phyloP scores from a whole-genome alignment of 1,140 invertebrate species.

The Paraescarpia echinospica region DNA sequence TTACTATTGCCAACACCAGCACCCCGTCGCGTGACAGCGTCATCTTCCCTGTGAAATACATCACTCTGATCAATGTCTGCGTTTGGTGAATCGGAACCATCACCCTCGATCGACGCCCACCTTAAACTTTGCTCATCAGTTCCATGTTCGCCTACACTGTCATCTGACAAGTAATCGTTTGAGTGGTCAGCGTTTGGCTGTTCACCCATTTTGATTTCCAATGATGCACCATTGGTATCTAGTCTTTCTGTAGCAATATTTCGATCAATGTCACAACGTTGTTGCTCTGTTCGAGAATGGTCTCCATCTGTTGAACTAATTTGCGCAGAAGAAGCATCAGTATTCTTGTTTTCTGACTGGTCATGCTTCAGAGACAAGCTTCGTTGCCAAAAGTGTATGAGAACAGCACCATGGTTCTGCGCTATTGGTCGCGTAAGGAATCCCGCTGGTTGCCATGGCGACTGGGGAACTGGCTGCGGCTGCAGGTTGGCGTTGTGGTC shows the following conservation, averaged over 20 bases:
- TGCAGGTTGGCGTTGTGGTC: not conserved
- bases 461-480: not conserved
- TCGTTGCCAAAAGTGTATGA: not conserved
- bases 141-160: not conserved
- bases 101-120: not conserved
- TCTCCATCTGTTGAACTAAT: no score
- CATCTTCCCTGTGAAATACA: not conserved
- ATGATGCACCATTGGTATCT: not conserved
- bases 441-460: not conserved
- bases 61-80: not conserved
- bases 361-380: not conserved
- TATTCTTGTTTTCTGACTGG: not conserved
- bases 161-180: not conserved
- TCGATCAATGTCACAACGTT: not conserved
- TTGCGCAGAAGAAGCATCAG: not conserved
- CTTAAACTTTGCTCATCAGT: not conserved
- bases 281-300: not conserved
- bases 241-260: not conserved
- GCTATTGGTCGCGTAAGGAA: not conserved
- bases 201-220: not conserved
- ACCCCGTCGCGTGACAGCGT: not conserved
- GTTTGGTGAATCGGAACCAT: not conserved
- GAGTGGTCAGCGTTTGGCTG: not conserved
- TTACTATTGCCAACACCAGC: not conserved
- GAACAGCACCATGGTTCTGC: not conserved